A percentile compares a stretch with the other conserved stretches of the same genome.
Evolutionary conservation across 2,888 invertebrate species (phyloP).

Genomic region (Cheilosia vulpina): DNA sequence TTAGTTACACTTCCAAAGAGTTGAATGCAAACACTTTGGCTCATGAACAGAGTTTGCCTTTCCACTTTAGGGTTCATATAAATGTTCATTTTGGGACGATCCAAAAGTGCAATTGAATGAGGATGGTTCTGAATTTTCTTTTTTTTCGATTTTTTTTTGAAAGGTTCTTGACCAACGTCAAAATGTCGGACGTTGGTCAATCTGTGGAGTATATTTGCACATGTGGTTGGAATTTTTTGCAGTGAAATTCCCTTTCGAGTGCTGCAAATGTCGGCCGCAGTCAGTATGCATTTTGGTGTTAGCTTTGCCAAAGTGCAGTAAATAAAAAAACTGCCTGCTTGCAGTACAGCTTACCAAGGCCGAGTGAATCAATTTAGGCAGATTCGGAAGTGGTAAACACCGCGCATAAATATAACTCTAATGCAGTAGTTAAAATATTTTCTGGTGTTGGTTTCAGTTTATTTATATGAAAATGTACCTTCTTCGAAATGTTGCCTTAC

Average conservation of each 20-base stretch:
- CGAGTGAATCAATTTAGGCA: too few relatives aligned
- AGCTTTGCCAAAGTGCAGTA: background rate
- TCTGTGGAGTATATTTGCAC: slow-evolving; percentile 12
- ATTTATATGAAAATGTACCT: too few relatives aligned
- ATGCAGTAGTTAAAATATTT: too few relatives aligned
- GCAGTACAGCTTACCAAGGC: too few relatives aligned
- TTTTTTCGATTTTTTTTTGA: slow-evolving; percentile 6
- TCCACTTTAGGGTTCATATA: slow-evolving; percentile 33
- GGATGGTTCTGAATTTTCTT: background rate
- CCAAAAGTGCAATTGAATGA: slow-evolving; percentile 10
- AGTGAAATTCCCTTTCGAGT: slow-evolving; percentile 4
- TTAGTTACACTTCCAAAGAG: slow-evolving; percentile 54
- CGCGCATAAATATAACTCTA: too few relatives aligned
- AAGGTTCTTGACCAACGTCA: slow-evolving; percentile 9
- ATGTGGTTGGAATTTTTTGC: slow-evolving; percentile 18
- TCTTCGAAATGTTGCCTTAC: too few relatives aligned
- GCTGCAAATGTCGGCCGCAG: background rate
- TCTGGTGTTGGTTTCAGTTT: too few relatives aligned
- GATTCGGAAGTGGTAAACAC: too few relatives aligned
- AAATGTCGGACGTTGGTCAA: background rate
- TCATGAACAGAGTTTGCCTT: slow-evolving; percentile 29
- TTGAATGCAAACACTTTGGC: slow-evolving; percentile 60
- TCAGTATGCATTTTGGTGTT: background rate
- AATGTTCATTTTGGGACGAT: slow-evolving; percentile 19
- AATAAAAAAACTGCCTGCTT: background rate